A percentile compares a stretch with the other conserved stretches of the same genome.
Conservation (phyloP, 1,140 invertebrate species). For the Ephestia elutella region DNA sequence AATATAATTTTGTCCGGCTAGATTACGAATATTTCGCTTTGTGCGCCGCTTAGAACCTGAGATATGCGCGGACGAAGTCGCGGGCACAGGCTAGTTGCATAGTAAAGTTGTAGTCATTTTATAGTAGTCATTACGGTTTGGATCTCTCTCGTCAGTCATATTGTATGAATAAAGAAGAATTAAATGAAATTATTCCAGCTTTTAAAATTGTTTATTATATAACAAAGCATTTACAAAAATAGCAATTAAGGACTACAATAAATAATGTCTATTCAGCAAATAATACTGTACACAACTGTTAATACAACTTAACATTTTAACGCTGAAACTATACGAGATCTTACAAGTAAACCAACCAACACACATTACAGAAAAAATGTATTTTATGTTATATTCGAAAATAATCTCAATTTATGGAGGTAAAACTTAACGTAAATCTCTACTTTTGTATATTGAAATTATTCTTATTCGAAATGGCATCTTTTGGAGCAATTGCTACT, state of each 20-base stretch:
- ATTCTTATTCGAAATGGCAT: neutral
- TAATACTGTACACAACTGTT: constrained; percentile 71
- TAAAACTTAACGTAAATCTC: neutral
- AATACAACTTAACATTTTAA: constrained; percentile 63
- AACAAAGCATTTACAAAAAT: constrained; percentile 67
- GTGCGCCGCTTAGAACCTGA: no score
- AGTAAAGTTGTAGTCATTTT: no score
- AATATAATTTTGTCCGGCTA: no score
- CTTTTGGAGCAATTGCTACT: no score
- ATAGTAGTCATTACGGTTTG: no score
- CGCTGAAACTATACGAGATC: constrained; percentile 12
- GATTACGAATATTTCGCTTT: no score
- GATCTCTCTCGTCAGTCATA: no score
- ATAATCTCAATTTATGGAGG: neutral
- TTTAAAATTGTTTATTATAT: constrained; percentile 50
- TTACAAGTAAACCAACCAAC: constrained; percentile 5
- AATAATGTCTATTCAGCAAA: constrained; percentile 69
- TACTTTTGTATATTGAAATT: neutral
- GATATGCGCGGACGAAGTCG: no score
- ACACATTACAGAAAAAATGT: neutral
- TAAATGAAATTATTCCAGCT: neutral
- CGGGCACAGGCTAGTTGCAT: no score
- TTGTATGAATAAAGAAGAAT: neutral
- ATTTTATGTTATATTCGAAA: neutral
- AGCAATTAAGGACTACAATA: constrained; percentile 60